Evolutionary conservation across 1,140 invertebrate genomes (phyloP).

Genomic region (Trissolcus basalis): DNA sequence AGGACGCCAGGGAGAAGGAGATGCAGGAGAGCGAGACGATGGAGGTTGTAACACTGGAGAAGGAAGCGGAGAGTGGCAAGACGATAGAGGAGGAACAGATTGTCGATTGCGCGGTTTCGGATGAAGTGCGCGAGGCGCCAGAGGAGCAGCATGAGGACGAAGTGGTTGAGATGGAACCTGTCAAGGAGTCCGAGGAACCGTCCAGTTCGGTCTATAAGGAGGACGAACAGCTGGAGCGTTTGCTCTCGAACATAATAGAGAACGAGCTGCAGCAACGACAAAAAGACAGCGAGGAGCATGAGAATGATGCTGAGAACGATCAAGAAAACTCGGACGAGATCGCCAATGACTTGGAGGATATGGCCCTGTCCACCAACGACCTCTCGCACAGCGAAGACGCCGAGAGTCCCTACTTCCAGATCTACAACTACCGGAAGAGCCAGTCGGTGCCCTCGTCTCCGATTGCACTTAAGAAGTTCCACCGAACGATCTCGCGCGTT

Average conservation of each 20-base stretch:
- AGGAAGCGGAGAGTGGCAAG: no score
- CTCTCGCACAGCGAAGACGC: background rate
- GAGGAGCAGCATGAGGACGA: no score
- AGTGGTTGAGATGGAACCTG: background rate
- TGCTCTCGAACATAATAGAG: slow-evolving; percentile 70
- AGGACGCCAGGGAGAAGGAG: no score
- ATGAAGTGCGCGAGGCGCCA: no score
- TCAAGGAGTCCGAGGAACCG: slow-evolving; percentile 4
- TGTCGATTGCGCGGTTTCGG: no score
- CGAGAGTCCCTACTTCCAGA: slow-evolving; percentile 18
- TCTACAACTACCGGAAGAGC: slow-evolving; percentile 67
- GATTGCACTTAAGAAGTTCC: slow-evolving; percentile 55
- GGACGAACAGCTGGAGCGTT: slow-evolving; percentile 68
- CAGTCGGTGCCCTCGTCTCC: slow-evolving; percentile 70
- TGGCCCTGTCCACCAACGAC: slow-evolving; percentile 9
- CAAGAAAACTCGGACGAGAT: slow-evolving; percentile 19
- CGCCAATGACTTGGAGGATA: slow-evolving; percentile 31
- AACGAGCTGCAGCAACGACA: slow-evolving; percentile 60
- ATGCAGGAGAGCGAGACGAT: no score
- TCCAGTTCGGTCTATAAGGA: slow-evolving; percentile 34
- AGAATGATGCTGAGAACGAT: slow-evolving; percentile 18
- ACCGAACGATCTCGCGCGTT: slow-evolving; percentile 57
- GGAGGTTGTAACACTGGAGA: no score
- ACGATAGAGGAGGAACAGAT: no score
- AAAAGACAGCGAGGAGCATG: slow-evolving; percentile 18